Conservation (phyloP, 30 jellyfish, hydroid and myxozoan species). For the Rhopilema esculentum region DNA sequence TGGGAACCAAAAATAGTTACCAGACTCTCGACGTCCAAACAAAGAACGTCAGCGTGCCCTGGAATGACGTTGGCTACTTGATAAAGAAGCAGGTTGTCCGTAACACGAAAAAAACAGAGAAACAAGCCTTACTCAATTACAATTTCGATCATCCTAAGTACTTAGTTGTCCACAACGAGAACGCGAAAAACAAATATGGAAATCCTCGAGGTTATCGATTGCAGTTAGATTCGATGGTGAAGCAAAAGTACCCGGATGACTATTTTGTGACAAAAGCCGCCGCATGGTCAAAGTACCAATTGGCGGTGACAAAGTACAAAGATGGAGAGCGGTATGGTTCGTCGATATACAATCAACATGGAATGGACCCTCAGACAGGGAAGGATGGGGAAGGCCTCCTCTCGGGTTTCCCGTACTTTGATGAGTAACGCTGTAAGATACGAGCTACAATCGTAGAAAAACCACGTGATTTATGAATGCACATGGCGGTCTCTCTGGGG, state of each 20-base stretch:
- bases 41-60: conserved; percentile 44
- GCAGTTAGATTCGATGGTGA: conserved; percentile 56
- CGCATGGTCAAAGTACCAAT: conserved; percentile 84
- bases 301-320: conserved; percentile 75
- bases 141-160: conserved; percentile 87
- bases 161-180: conserved; percentile 62
- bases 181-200: conserved; percentile 69
- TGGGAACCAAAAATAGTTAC: conserved; percentile 79
- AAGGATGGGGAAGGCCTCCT: too few relatives aligned
- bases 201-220: conserved; percentile 74
- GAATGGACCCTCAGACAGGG: conserved; percentile 85
- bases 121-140: conserved; percentile 74
- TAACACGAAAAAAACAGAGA: conserved; percentile 66
- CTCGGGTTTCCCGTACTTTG: too few relatives aligned
- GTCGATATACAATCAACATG: conserved; percentile 58
- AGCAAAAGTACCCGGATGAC: conserved; percentile 79
- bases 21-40: conserved; percentile 75
- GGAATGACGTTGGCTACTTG: conserved; percentile 57
- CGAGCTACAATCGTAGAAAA: too few relatives aligned
- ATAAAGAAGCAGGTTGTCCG: conserved; percentile 49
- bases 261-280: conserved; percentile 75
- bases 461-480: too few relatives aligned
- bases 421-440: too few relatives aligned
- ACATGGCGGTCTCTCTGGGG: too few relatives aligned
- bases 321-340: conserved; percentile 81